phyloP scores from a whole-genome alignment of 1,140 invertebrate species.

The Danaus melanippus region DNA sequence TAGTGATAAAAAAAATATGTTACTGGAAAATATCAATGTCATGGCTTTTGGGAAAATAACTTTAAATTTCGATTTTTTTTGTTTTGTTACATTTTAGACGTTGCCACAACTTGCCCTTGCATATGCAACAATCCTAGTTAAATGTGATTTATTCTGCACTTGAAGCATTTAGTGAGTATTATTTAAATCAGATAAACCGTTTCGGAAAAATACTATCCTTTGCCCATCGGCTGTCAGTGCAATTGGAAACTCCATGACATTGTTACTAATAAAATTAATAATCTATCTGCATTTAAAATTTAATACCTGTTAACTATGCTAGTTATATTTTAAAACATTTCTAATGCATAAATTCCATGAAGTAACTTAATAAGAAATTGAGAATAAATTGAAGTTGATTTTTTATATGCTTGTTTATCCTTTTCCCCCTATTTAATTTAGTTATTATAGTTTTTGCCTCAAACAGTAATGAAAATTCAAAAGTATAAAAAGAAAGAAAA shows the following conservation, averaged over 20 bases:
- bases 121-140: slow-evolving; percentile 11
- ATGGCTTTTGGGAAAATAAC: slow-evolving; percentile 22
- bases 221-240: slow-evolving; percentile 23
- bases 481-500: too few relatives aligned
- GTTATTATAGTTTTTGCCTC: too few relatives aligned
- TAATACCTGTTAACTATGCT: slow-evolving; percentile 63
- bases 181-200: too few relatives aligned
- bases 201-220: too few relatives aligned
- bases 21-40: slow-evolving; percentile 24
- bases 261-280: slow-evolving; percentile 56
- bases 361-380: slow-evolving; percentile 59
- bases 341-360: slow-evolving; percentile 65
- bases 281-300: slow-evolving; percentile 65
- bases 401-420: slow-evolving; percentile 23
- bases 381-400: slow-evolving; percentile 69
- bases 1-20: slow-evolving; percentile 28
- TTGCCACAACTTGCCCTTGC: not conserved
- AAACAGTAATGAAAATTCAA: too few relatives aligned
- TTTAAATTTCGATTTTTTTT: slow-evolving; percentile 14
- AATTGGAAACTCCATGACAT: slow-evolving; percentile 57
- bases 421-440: too few relatives aligned
- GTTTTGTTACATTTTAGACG: slow-evolving; percentile 2
- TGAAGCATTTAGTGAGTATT: not conserved
- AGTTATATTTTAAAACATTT: slow-evolving; percentile 67
- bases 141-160: slow-evolving; percentile 8